These are phyloP conservation scores for Darevskia mixta DNA, from an alignment of 2,797 vertebrate species.

Conservation along the genomic window DNA sequence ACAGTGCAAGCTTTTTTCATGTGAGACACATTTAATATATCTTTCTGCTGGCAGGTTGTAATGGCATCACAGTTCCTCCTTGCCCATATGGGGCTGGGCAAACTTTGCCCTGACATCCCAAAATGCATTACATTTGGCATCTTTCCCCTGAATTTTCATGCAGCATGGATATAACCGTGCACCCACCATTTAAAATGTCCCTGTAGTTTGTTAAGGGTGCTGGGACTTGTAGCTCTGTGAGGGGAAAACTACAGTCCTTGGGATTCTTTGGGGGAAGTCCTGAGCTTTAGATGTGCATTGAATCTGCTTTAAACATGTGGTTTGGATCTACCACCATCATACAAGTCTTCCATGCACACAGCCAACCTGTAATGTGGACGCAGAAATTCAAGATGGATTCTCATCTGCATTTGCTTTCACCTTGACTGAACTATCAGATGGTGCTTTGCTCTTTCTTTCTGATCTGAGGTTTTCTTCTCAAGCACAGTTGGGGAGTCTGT, in stretches of 20 bases:
- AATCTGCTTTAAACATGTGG: too few relatives aligned
- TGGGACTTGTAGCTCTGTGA: too few relatives aligned
- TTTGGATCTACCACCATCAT: too few relatives aligned
- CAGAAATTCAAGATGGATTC: too few relatives aligned
- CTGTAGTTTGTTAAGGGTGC: too few relatives aligned
- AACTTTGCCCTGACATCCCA: background rate
- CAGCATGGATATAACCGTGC: too few relatives aligned
- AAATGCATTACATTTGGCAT: background rate
- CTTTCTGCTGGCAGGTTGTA: slow-evolving; percentile 46
- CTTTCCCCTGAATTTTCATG: too few relatives aligned
- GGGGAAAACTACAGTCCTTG: too few relatives aligned
- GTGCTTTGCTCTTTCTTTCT: background rate
- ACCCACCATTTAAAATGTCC: too few relatives aligned
- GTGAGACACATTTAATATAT: background rate
- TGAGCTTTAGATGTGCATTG: too few relatives aligned
- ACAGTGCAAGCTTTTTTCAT: background rate
- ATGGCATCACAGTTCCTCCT: background rate
- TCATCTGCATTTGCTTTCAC: background rate
- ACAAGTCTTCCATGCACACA: background rate
- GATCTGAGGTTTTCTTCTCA: background rate
- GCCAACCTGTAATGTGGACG: background rate
- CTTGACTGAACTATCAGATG: background rate
- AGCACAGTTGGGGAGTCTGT: slow-evolving; percentile 12
- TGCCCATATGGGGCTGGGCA: background rate
- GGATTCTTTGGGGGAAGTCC: too few relatives aligned